Conservation (phyloP, 2,888 invertebrate species). For the Megalurothrips usitatus region DNA sequence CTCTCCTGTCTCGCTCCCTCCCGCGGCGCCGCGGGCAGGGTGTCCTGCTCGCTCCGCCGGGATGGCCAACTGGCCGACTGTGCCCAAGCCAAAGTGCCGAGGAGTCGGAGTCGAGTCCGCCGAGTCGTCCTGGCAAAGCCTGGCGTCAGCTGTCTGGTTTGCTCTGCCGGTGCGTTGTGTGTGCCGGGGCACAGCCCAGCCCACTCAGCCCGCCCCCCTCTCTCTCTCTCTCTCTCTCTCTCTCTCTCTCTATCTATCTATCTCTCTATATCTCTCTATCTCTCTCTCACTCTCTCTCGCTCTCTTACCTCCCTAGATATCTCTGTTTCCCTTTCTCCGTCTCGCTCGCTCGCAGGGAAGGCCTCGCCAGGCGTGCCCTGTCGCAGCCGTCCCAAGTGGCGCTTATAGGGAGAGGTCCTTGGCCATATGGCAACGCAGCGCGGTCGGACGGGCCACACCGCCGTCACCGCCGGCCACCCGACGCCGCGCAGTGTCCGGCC, state of each 20-base stretch:
- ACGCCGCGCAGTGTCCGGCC: no score
- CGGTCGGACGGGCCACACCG: no score
- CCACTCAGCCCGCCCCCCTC: not conserved
- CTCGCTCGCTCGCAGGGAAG: not conserved
- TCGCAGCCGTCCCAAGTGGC: no score
- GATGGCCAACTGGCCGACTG: conserved; percentile 7
- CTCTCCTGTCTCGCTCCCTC: not conserved
- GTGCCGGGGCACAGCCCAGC: not conserved
- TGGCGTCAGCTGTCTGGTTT: not conserved
- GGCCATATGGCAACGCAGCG: no score
- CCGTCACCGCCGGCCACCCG: no score
- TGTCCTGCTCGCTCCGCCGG: not conserved
- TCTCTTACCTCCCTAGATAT: no score
- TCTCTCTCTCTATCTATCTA: no score
- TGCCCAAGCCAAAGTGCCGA: not conserved
- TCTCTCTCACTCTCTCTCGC: conserved; percentile 11
- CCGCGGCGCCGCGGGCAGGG: not conserved
- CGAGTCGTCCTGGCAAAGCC: no score
- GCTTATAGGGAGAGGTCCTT: no score
- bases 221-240: conserved; percentile 14
- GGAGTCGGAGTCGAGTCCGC: not conserved
- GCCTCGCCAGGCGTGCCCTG: no score
- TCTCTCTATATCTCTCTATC: not conserved
- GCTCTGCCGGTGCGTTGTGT: not conserved
- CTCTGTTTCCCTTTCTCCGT: not conserved